Evolutionary conservation across 2,113 vertebrate species (phyloP), one percentile per base, ranked within the genome.

Genomic region (Chamaea fasciata): DNA sequence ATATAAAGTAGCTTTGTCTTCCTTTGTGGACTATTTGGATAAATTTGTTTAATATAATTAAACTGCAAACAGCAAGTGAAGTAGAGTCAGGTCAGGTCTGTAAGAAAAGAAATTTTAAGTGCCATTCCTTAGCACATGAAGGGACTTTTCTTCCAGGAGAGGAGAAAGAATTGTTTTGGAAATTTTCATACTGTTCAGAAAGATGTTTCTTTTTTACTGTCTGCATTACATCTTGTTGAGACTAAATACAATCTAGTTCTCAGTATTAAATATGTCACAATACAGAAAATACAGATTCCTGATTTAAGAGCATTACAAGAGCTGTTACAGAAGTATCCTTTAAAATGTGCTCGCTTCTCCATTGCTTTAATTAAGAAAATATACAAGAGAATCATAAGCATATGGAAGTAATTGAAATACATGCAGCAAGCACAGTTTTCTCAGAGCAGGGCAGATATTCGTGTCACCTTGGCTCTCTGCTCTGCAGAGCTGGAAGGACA

Each of bases 321-420:
- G 21, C 70, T 68, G 21, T 73, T 80, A 42, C 23, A 68, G 39
- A 70, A 55, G 20, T 35, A 56, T 28, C 35, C 63, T 83, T 39
- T 46, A 68, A n/a, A n/a, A 33, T 68, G 30, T 55, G 15, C 57
- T 64, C 4, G 2, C 49, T 56, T 52, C 62, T 68, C 70, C 39
- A n/a, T 75, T 75, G 57, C 56, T 87, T 93, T 87, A 71, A 88
- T 92, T 79, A 60, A 64, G 49, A 95, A 92, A 94, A 88, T 68
- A 83, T 6, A 79, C 57, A 73, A 53, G 73, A 90, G 44, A 33
- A 71, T 80, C 10, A 77, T 60, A 55, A 62, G 49, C 79, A 46
- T 53, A 68, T 68, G 71, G 89, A 92, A 86, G 67, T 39, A 86
- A 80, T 44, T 83, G 67, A 85, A 80, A 50, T 31, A 53, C 41